Percentiles rank a stretch among this genome's conserved stretches.
Evolutionary conservation across 2,797 vertebrate genomes (phyloP).

Genomic region (Phrynocephalus forsythii): DNA sequence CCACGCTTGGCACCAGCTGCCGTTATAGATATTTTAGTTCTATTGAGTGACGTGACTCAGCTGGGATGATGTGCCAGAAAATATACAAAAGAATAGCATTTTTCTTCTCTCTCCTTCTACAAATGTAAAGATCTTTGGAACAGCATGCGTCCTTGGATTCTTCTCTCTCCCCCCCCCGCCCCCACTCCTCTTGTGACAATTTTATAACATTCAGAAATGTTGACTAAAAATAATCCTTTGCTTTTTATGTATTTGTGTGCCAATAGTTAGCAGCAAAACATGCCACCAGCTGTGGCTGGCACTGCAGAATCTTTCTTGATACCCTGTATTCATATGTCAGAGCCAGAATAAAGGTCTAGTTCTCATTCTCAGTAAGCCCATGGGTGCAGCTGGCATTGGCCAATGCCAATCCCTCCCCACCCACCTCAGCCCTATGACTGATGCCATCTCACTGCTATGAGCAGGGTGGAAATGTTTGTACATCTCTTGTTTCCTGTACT

Average conservation of each 20-base stretch:
- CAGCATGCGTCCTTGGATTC: not conserved
- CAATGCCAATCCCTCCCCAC: not conserved
- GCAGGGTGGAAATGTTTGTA: too few relatives aligned
- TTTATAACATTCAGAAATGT: conserved; percentile 24
- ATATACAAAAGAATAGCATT: conserved; percentile 23
- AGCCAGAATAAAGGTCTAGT: not conserved
- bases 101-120: conserved; percentile 13
- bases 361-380: not conserved
- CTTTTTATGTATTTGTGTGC: conserved; percentile 17
- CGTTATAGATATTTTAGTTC: conserved; percentile 42
- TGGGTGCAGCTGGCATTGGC: not conserved
- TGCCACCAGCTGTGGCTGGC: not conserved
- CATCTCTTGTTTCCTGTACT: not conserved
- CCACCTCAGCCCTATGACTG: too few relatives aligned
- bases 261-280: not conserved
- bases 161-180: not conserved
- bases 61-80: conserved; percentile 30
- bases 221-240: conserved; percentile 30
- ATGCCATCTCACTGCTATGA: too few relatives aligned
- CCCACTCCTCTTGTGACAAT: conserved; percentile 5
- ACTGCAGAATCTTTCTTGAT: not conserved
- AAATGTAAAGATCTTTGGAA: conserved; percentile 22
- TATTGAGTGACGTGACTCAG: conserved; percentile 48
- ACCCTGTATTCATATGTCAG: not conserved
- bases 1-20: conserved; percentile 42